Percentiles rank a stretch among this genome's conserved stretches.
Evolutionary conservation across 2,888 invertebrate species (phyloP).

Genomic region (Tigriopus californicus): DNA sequence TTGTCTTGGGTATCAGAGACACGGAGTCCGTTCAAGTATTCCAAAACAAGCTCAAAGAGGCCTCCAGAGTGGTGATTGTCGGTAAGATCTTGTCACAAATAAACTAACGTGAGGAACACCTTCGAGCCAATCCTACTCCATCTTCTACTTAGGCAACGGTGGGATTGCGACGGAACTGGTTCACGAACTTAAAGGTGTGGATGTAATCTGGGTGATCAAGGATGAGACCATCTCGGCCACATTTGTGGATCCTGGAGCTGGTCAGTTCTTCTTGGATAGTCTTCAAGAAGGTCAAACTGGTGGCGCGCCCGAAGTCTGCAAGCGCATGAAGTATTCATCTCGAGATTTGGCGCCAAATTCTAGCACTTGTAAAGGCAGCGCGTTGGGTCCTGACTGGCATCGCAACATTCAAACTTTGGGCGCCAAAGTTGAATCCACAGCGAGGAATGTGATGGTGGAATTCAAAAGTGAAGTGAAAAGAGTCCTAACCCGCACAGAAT

Average conservation of each 20-base stretch:
- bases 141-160: conserved; percentile 47
- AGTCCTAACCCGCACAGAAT: background rate
- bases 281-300: conserved; percentile 18
- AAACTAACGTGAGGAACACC: too few relatives aligned
- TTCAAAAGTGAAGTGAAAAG: background rate
- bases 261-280: conserved; percentile 60
- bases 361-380: conserved; percentile 27
- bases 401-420: background rate
- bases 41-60: conserved; percentile 43
- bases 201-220: conserved; percentile 82
- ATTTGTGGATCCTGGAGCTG: conserved; percentile 88
- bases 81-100: conserved; percentile 27
- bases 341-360: conserved; percentile 26
- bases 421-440: background rate
- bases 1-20: conserved; percentile 73
- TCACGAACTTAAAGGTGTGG: conserved; percentile 55
- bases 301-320: conserved; percentile 11
- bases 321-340: conserved; percentile 18
- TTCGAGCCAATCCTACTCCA: too few relatives aligned
- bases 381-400: conserved; percentile 7
- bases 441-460: background rate
- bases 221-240: conserved; percentile 80
- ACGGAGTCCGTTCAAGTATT: conserved; percentile 76
- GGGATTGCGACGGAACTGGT: conserved; percentile 95
- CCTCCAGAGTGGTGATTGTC: conserved; percentile 56